Base-by-base conservation (phyloP, 1,140 invertebrate species). In the Tribolium madens region DNA sequence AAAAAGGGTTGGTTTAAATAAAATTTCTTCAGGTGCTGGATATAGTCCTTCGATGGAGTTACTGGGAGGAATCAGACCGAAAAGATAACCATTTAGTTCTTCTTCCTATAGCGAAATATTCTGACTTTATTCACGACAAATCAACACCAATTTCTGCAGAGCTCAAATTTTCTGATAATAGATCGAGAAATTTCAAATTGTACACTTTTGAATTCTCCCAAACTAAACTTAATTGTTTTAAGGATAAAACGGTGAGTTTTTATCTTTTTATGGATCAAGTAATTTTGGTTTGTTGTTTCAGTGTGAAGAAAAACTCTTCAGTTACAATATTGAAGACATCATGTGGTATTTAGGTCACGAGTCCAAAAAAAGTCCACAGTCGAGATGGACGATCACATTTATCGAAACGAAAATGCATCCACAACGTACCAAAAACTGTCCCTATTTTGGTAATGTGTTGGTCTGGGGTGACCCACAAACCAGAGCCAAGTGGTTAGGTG, bases 321-420 rank as follows among this genome's bases (percentile, higher is more conserved):
- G 91, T 75, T 95, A 93, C 93, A 89, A 90, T 79, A 89, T 95
- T 14, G 92, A 95, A 84, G 92, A 95, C 83, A 90, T 95, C 48
- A 84, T 92, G 4, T 94, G 93, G 92, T 97, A 96, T 86, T 86
- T 94, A 73, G 95, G 95, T 6, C 90, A 92, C 82, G 95, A 96
- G 82, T 84, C 91, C 1, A 95, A 95, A 84, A 87, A 94, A 71
- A 92, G 92, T 85, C 91, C 94, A n/a, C 93, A 93, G 70, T 91
- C 90, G 75, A 91, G 91, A 53, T 95, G 93, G 92, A 88, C 91
- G 0, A 90, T 95, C 17, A 95, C 94, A 0, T 94, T 95, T 79
- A 91, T 95, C 78, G 85, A 88, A 1, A 92, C 90, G 82, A 91
- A 91, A 78, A 89, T 90, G 57, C 90, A 91, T 84, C 89, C 90